A percentile compares a stretch with the other conserved stretches of the same genome.
phyloP scores from a whole-genome alignment of 2,113 vertebrate genomes.

The Siniperca chuatsi region DNA sequence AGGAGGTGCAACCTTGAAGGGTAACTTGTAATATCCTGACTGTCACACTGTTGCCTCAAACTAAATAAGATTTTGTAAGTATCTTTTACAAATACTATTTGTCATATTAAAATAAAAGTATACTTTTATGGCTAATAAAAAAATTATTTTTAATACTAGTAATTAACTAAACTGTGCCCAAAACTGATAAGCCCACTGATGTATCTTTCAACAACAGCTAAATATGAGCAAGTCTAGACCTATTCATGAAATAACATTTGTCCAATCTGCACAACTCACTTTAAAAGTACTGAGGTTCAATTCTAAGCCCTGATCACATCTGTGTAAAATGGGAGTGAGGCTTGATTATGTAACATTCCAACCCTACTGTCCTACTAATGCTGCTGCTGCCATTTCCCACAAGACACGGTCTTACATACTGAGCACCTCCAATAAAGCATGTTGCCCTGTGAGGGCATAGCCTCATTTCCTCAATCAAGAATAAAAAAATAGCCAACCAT shows the following conservation, averaged over 20 bases:
- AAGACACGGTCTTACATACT: conserved; percentile 1
- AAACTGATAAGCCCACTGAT: background rate
- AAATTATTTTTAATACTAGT: background rate
- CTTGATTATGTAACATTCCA: conserved; percentile 29
- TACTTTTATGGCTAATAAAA: too few species aligned
- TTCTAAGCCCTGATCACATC: conserved; percentile 11
- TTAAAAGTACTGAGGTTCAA: background rate
- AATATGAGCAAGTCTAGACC: background rate
- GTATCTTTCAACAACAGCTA: background rate
- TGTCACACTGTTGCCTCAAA: background rate
- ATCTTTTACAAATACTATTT: background rate
- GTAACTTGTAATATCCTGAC: background rate
- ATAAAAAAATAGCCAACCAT: background rate
- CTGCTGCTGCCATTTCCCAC: conserved; percentile 6
- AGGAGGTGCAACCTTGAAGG: background rate
- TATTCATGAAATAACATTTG: background rate
- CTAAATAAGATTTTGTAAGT: background rate
- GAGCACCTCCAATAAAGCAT: background rate
- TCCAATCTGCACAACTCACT: background rate
- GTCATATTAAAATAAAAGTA: background rate
- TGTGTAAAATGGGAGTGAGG: conserved; percentile 7
- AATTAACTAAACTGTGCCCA: background rate
- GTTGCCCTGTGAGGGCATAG: background rate
- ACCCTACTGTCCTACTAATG: conserved; percentile 23
- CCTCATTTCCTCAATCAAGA: background rate